Evolutionary conservation across 2,797 vertebrate genomes (phyloP).

Genomic region (Semaprochilodus insignis): DNA sequence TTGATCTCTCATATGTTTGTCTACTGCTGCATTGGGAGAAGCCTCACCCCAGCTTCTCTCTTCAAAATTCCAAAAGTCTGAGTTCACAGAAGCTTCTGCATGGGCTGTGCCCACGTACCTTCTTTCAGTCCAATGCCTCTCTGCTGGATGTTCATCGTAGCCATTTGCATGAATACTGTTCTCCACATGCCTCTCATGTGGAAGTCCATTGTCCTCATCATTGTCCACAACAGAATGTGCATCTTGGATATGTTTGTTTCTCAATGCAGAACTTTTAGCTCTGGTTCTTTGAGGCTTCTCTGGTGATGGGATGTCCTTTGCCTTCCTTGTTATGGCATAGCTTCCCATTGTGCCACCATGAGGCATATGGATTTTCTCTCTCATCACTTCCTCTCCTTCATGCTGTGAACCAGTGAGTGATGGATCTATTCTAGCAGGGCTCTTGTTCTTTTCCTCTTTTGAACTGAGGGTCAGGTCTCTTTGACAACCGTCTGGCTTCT

Average conservation of each 20-base stretch:
- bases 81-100: conserved; percentile 42
- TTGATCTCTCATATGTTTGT: conserved; percentile 52
- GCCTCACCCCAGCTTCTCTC: conserved; percentile 47
- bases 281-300: conserved; percentile 64
- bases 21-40: conserved; percentile 50
- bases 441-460: conserved; percentile 73
- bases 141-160: conserved; percentile 62
- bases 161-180: conserved; percentile 74
- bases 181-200: conserved; percentile 48
- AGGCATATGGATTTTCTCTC: conserved; percentile 37
- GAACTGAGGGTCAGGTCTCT: conserved; percentile 70
- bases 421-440: conserved; percentile 57
- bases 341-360: conserved; percentile 45
- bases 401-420: conserved; percentile 48
- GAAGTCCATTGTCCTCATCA: conserved; percentile 58
- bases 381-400: conserved; percentile 58
- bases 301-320: conserved; percentile 59
- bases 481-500: conserved; percentile 86
- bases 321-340: conserved; percentile 38
- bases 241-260: conserved; percentile 37
- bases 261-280: conserved; percentile 48
- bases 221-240: conserved; percentile 51
- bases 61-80: conserved; percentile 36
- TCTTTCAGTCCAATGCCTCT: conserved; percentile 50
- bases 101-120: conserved; percentile 47